Evolutionary conservation across 2,888 invertebrate genomes (phyloP), one percentile per base, ranked within the genome.

Genomic region (Eutolmus rufibarbis): DNA sequence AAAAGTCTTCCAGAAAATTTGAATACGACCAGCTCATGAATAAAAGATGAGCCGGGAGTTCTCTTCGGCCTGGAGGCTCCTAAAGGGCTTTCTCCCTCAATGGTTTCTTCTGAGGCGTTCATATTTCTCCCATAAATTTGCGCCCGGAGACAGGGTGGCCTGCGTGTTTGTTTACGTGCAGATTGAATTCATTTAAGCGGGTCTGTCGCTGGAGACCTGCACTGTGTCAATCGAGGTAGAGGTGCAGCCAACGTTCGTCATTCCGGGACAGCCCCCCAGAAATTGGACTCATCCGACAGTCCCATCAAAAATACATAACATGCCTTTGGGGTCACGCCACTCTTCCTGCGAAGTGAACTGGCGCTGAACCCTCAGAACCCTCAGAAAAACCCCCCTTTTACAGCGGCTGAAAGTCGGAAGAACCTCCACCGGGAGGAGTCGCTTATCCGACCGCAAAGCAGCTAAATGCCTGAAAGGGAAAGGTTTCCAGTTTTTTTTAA

Each of bases 21-120:
- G 84, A 84, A 84, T 84, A 84, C 84, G 84, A 84, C 84, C 37
- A 37, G 43, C n/a, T 84, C 84, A 84, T 84, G 84, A 84, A 84
- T 84, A 84, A 84, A 81, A 66, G 84, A 57, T 66, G 84, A 84
- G 37, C 9, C 9, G n/a, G 56, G 66, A 66, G 31, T 74, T 74
- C 40, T 66, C 19, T 40, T 84, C 14, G 14, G 57, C 37, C 84
- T 37, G 84, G 34, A 43, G 84, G 74, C 84, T 31, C 23, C 84
- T 74, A 84, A 66, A 40, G 66, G 66, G 84, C 84, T 74, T 74
- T 74, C 66, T 14, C 19, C 66, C 66, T 66, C n/a, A 74, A 19
- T 74, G 66, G 23, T 74, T 84, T 84, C 74, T 74, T 74, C 4
- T 19, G 23, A 66, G 74, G 74, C 74, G 66, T 84, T 84, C 66